Evolutionary conservation across 2,113 vertebrate genomes (phyloP), one percentile per base, ranked within the genome.

Genomic region (Tragelaphus strepsiceros): DNA sequence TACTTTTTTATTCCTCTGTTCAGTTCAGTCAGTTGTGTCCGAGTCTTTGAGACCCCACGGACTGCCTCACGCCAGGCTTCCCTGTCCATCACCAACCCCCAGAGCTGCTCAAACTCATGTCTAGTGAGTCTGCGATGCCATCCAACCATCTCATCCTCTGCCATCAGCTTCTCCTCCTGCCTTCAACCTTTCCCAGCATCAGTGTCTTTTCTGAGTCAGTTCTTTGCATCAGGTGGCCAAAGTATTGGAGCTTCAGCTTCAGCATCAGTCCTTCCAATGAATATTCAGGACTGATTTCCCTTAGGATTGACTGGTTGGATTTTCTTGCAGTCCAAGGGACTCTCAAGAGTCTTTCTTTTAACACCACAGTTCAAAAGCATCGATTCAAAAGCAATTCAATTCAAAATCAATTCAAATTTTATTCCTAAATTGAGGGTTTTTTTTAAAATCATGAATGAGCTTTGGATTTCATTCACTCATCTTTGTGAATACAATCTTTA

Each of bases 41-140:
- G 0, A 71, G 10, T 39, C 67, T 71, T 39, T 71, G n/a, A 1
- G n/a, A 35, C 17, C 64, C 17, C 17, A 11, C 21, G 4, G n/a
- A 71, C 67, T 71, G n/a, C 19, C 21, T 22, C 19, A 71, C 0
- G 0, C 67, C 5, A 22, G n/a, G 9, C 19, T 71, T 71, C n/a
- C 10, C 19, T 71, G 67, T 71, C 19, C 10, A 71, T 71, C n/a
- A 12, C n/a, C n/a, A 22, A 39, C 19, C 1, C 64, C n/a, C 19
- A 22, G 10, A 71, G 67, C 67, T 71, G n/a, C n/a, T 1, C 64
- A 71, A 6, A 71, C n/a, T 71, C n/a, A 71, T 35, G 17, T 71
- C 64, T n/a, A 71, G 17, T 0, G 19, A 71, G 19, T 71, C 5
- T 0, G 5, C 22, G 67, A 6, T 39, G 67, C 5, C n/a, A 39